Evolutionary conservation across 2,888 invertebrate genomes (phyloP).

Genomic region (Dryococelus australis): DNA sequence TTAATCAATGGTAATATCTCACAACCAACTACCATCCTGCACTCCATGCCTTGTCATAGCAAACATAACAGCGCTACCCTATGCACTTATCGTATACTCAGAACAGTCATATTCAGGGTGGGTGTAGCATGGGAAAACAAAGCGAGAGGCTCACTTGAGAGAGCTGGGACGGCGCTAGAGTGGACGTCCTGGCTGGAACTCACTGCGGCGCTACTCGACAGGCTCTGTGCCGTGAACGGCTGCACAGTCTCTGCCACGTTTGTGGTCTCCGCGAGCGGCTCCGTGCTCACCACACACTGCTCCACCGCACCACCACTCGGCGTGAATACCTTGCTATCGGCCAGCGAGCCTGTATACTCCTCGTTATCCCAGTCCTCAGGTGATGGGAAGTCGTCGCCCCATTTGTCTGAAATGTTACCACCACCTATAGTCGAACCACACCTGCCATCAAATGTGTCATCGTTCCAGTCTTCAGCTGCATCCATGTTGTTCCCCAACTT

Average conservation of each 20-base stretch:
- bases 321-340: constrained; percentile 93
- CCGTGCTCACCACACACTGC: constrained; percentile 38
- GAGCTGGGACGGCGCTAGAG: constrained; percentile 36
- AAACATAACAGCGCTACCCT: no score
- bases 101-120: no score
- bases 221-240: constrained; percentile 43
- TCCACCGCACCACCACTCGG: constrained; percentile 64
- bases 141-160: constrained; percentile 41
- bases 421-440: constrained; percentile 17
- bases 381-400: constrained; percentile 64
- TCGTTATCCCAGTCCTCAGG: constrained; percentile 89
- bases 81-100: no score
- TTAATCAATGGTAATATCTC: no score
- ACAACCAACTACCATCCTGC: no score
- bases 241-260: constrained; percentile 40
- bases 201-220: constrained; percentile 46
- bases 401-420: constrained; percentile 53
- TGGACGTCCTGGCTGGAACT: constrained; percentile 45
- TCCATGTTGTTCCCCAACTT: constrained; percentile 16
- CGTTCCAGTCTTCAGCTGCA: constrained; percentile 19
- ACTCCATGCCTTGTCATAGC: no score
- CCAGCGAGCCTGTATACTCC: constrained; percentile 93
- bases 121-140: no score
- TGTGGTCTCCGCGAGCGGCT: constrained; percentile 40
- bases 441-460: not conserved